Conservation (phyloP, 2,888 invertebrate genomes). For the Cylloceria caligata region DNA sequence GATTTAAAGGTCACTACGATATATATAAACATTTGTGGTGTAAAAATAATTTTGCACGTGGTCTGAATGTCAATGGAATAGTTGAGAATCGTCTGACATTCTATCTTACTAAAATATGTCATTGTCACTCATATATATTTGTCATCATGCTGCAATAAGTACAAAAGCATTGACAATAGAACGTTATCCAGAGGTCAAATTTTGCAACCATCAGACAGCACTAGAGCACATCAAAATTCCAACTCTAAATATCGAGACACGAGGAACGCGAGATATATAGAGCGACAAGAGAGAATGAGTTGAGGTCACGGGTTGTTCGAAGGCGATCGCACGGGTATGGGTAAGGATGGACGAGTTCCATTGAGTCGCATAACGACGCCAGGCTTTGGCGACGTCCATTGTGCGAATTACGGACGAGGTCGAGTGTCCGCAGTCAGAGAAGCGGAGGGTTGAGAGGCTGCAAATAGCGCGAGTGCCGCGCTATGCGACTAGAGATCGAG, state of each 20-base stretch:
- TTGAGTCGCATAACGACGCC: slow-evolving; percentile 69
- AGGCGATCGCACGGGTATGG: slow-evolving; percentile 31
- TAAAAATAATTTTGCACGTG: too few species aligned
- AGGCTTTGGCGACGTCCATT: slow-evolving; percentile 76
- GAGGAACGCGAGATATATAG: slow-evolving; percentile 28
- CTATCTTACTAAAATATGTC: too few species aligned
- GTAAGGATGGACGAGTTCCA: slow-evolving; percentile 64
- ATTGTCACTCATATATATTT: too few species aligned
- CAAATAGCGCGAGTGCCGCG: slow-evolving; percentile 80
- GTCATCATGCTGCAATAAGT: too few species aligned
- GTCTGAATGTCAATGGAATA: too few species aligned
- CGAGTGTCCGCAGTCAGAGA: slow-evolving; percentile 35
- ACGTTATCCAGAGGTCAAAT: too few species aligned
- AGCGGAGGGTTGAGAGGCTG: slow-evolving; percentile 71
- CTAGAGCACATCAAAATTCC: slow-evolving; percentile 36
- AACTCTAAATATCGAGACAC: slow-evolving; percentile 29
- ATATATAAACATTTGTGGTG: too few species aligned
- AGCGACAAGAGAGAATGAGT: neutral
- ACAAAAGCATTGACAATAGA: too few species aligned
- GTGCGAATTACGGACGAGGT: slow-evolving; percentile 65
- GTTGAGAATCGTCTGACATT: too few species aligned
- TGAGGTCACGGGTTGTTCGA: slow-evolving; percentile 25
- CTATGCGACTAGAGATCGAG: slow-evolving; percentile 72
- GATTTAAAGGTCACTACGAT: too few species aligned
- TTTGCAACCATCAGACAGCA: neutral